Conservation (phyloP, 2,888 invertebrate species). For the Diloba caeruleocephala region DNA sequence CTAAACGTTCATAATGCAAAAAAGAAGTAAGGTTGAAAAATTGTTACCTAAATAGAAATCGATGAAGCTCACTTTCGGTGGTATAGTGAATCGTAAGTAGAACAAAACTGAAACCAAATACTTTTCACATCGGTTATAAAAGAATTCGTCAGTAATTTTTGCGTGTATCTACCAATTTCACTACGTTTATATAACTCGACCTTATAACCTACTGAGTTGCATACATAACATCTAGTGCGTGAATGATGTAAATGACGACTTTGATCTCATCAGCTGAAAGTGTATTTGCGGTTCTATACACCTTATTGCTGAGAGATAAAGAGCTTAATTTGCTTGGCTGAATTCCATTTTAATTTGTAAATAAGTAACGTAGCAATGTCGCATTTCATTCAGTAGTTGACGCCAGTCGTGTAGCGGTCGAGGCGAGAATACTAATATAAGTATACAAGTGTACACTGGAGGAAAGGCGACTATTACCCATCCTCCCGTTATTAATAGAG, state of each 20-base stretch:
- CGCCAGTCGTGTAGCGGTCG: slow-evolving; percentile 58
- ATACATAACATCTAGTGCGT: slow-evolving; percentile 81
- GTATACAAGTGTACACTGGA: slow-evolving; percentile 3
- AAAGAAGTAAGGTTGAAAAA: too few relatives aligned
- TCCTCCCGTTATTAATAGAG: slow-evolving; percentile 37
- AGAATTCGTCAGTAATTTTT: slow-evolving; percentile 26
- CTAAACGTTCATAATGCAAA: too few relatives aligned
- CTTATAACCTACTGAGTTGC: slow-evolving; percentile 78
- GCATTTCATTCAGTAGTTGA: slow-evolving; percentile 68
- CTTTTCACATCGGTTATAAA: slow-evolving; percentile 31
- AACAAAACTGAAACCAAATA: slow-evolving; percentile 30
- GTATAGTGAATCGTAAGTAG: slow-evolving; percentile 26
- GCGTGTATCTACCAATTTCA: slow-evolving; percentile 61
- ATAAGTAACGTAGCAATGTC: slow-evolving; percentile 62
- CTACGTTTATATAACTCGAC: slow-evolving; percentile 73
- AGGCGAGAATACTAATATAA: slow-evolving; percentile 63
- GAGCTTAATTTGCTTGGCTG: slow-evolving; percentile 50
- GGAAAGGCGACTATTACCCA: slow-evolving; percentile 17
- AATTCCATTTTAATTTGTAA: slow-evolving; percentile 44
- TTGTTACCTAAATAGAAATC: neutral
- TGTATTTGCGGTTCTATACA: slow-evolving; percentile 26
- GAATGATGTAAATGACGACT: slow-evolving; percentile 74
- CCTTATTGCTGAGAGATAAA: slow-evolving; percentile 45
- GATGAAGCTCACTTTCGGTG: slow-evolving; percentile 5
- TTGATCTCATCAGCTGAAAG: slow-evolving; percentile 61